Evolutionary conservation across 1,140 invertebrate genomes (phyloP).

Genomic region (Rhizoglyphus robini): DNA sequence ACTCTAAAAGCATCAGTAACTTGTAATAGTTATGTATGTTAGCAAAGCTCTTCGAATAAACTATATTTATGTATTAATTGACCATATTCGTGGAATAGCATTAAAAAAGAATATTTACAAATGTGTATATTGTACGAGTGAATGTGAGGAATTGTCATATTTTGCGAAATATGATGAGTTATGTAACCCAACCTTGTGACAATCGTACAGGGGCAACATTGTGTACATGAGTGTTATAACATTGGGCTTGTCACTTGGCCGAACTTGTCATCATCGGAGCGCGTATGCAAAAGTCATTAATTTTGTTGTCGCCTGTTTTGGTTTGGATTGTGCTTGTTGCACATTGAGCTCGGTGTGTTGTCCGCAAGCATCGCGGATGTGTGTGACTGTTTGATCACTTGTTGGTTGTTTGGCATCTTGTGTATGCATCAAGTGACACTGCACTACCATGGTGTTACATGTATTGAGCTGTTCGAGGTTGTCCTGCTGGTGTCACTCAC

Average conservation of each 20-base stretch:
- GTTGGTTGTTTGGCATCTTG: neutral
- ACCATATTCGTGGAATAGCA: neutral
- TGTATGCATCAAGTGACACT: no score
- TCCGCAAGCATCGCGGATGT: no score
- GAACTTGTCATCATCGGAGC: neutral
- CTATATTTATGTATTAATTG: no score
- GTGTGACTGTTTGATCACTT: no score
- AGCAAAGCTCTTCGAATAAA: no score
- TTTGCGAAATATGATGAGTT: no score
- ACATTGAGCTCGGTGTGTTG: no score
- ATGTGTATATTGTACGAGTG: neutral
- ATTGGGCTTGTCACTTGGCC: neutral
- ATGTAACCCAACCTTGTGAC: no score
- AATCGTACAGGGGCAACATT: neutral
- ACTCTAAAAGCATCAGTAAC: no score
- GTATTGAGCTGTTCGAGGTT: neutral
- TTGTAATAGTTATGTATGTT: no score
- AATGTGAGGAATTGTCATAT: neutral
- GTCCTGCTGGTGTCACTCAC: neutral
- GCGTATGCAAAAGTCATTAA: neutral
- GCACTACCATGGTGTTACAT: neutral
- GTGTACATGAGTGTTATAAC: neutral
- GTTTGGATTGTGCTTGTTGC: no score
- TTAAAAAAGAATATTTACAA: neutral
- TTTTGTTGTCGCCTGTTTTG: neutral